Conservation (phyloP, 1,140 invertebrate species). For the Drosophila mauritiana region DNA sequence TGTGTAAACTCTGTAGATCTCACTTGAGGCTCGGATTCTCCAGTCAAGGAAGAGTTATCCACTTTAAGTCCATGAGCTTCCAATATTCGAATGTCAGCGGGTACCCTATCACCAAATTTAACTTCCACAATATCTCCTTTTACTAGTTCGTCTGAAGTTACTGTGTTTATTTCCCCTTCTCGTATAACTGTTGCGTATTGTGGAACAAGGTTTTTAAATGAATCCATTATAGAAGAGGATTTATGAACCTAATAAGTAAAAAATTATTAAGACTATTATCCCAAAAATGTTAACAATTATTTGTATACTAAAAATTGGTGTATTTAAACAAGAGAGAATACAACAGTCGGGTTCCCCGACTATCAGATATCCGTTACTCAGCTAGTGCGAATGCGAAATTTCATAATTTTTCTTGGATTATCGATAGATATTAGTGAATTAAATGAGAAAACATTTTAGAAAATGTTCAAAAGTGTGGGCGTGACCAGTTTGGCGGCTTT, state of each 20-base stretch:
- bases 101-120: background rate
- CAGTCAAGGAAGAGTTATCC: background rate
- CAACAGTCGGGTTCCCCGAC: too few relatives aligned
- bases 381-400: too few relatives aligned
- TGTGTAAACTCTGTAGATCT: background rate
- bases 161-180: background rate
- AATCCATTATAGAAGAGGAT: constrained; percentile 1
- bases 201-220: constrained; percentile 1
- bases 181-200: background rate
- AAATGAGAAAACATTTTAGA: too few relatives aligned
- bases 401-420: too few relatives aligned
- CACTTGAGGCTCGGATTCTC: background rate
- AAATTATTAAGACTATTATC: too few relatives aligned
- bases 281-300: too few relatives aligned
- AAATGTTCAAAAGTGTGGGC: too few relatives aligned
- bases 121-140: constrained; percentile 2
- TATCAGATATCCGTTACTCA: too few relatives aligned
- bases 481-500: too few relatives aligned
- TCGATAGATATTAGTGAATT: too few relatives aligned
- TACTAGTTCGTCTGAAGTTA: background rate
- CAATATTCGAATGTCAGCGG: constrained; percentile 2
- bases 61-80: background rate
- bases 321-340: too few relatives aligned
- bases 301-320: too few relatives aligned
- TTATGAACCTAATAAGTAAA: background rate